These are phyloP conservation scores for Cybosia mesomella DNA, from an alignment of 2,888 invertebrate genomes.

Conservation along the genomic window DNA sequence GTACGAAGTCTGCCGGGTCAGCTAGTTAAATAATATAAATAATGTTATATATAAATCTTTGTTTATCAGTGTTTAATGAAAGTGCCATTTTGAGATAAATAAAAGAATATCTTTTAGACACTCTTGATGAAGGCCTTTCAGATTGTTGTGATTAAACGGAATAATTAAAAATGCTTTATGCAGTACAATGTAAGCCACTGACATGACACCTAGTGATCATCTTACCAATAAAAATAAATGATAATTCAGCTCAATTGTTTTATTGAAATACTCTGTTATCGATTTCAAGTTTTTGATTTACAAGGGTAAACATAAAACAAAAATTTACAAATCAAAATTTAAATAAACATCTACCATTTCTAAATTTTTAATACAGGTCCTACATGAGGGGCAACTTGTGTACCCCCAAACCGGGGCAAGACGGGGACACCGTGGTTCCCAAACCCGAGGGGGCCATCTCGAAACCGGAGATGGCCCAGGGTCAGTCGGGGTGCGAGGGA, in stretches of 20 bases:
- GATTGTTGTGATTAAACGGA: constrained; percentile 44
- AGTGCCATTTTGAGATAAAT: constrained; percentile 26
- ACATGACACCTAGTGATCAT: constrained; percentile 51
- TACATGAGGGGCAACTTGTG: too few species aligned
- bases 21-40: constrained; percentile 26
- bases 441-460: too few species aligned
- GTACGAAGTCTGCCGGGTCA: too few species aligned
- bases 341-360: too few species aligned
- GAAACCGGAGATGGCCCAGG: too few species aligned
- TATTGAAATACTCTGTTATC: not conserved
- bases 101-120: constrained; percentile 11
- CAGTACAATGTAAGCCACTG: constrained; percentile 45
- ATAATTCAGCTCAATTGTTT: constrained; percentile 38
- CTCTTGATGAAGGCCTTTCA: constrained; percentile 44
- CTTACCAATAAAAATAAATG: constrained; percentile 50
- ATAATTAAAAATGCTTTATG: constrained; percentile 35
- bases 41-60: constrained; percentile 32
- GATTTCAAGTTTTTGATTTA: too few species aligned
- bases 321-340: too few species aligned
- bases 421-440: too few species aligned
- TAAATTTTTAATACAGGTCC: too few species aligned
- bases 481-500: too few species aligned
- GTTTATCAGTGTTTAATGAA: constrained; percentile 32
- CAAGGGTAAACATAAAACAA: too few species aligned
- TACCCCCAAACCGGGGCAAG: too few species aligned